phyloP scores from a whole-genome alignment of 2,888 invertebrate genomes.

The Oligia fasciuncula region DNA sequence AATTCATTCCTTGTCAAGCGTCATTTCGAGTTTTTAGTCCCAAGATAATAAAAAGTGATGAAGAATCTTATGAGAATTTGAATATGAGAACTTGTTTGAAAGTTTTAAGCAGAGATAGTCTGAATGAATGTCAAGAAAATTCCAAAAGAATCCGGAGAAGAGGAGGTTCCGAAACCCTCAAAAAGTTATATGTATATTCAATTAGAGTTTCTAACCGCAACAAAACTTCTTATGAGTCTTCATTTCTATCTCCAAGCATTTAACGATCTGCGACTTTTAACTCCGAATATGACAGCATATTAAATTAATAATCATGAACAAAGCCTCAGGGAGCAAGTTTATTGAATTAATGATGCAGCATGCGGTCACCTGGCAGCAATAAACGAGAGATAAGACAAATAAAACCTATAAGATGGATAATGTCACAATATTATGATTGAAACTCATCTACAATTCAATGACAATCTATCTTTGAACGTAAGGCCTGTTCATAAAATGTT shows the following conservation, averaged over 20 bases:
- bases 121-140: background rate
- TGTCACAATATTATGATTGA: conserved; percentile 70
- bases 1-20: conserved; percentile 10
- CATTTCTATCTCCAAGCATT: conserved; percentile 33
- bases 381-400: conserved; percentile 70
- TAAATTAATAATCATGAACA: conserved; percentile 59
- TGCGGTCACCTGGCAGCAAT: conserved; percentile 65
- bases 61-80: conserved; percentile 1
- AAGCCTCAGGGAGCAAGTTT: conserved; percentile 62
- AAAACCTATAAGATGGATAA: conserved; percentile 72
- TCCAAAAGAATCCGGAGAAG: background rate
- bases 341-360: conserved; percentile 64
- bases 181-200: background rate
- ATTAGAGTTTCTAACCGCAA: conserved; percentile 5
- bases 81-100: background rate
- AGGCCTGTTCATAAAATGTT: conserved; percentile 38
- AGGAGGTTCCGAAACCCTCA: background rate
- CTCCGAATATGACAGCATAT: conserved; percentile 51
- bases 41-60: background rate
- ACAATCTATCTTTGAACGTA: conserved; percentile 52
- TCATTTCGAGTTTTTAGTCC: background rate
- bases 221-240: conserved; percentile 10
- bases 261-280: conserved; percentile 57
- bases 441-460: conserved; percentile 71
- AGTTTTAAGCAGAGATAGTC: background rate